Conservation (phyloP, 2,888 invertebrate genomes). For the Proisotoma minuta region DNA sequence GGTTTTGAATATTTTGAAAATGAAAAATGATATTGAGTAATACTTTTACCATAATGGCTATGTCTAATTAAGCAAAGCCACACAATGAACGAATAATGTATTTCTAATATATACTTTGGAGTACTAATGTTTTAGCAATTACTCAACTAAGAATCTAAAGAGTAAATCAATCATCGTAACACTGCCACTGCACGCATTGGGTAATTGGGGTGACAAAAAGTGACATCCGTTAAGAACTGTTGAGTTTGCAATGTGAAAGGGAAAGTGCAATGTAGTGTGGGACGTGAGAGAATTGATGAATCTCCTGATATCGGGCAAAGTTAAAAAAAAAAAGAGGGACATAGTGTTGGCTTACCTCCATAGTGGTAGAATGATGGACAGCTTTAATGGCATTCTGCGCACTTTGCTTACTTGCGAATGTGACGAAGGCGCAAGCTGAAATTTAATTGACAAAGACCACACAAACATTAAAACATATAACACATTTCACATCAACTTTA, state of each 20-base stretch:
- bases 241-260: not conserved
- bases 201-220: not conserved
- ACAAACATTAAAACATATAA: slow-evolving; percentile 37
- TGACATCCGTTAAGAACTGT: not conserved
- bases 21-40: not conserved
- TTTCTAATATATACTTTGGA: too few relatives aligned
- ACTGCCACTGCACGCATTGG: too few relatives aligned
- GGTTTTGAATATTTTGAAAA: too few relatives aligned
- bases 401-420: slow-evolving; percentile 93
- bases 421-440: slow-evolving; percentile 94
- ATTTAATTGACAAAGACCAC: slow-evolving; percentile 46
- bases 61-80: not conserved
- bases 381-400: slow-evolving; percentile 96
- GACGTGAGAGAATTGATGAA: not conserved
- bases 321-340: slow-evolving; percentile 16
- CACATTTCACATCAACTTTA: slow-evolving; percentile 22
- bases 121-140: too few relatives aligned
- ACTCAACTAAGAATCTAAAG: too few relatives aligned
- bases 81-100: too few relatives aligned
- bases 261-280: not conserved
- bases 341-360: slow-evolving; percentile 67
- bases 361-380: slow-evolving; percentile 97
- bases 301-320: not conserved
- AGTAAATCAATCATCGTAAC: not conserved
- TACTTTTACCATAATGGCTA: not conserved